Evolutionary conservation across 2,888 invertebrate species (phyloP).

Genomic region (Halictus quadricinctus): DNA sequence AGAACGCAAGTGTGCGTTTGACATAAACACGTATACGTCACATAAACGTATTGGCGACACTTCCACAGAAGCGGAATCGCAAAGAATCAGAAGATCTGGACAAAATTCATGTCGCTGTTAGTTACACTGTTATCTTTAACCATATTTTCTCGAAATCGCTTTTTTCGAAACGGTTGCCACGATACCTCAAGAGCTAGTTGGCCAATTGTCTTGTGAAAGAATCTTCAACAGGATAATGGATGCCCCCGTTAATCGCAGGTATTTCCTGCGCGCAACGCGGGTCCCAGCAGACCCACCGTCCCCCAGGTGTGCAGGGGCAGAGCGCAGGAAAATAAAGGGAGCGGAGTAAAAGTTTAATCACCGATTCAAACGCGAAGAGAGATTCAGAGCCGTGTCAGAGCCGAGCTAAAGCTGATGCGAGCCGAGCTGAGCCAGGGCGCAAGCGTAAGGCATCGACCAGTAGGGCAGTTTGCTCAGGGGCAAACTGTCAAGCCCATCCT

Average conservation of each 20-base stretch:
- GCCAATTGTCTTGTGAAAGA: too few relatives aligned
- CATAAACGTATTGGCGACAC: too few relatives aligned
- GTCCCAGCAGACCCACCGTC: background rate
- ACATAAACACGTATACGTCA: too few relatives aligned
- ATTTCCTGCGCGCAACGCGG: background rate
- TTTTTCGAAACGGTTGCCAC: too few relatives aligned
- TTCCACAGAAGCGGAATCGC: too few relatives aligned
- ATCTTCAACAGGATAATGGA: slow-evolving; percentile 6
- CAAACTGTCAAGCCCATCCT: slow-evolving; percentile 42
- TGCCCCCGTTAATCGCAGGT: background rate
- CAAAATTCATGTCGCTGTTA: too few relatives aligned
- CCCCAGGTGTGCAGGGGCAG: background rate
- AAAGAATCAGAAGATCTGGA: too few relatives aligned
- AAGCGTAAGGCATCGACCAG: slow-evolving; percentile 73
- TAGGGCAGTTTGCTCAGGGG: slow-evolving; percentile 67
- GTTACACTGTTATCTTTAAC: too few relatives aligned
- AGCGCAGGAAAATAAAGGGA: slow-evolving; percentile 19
- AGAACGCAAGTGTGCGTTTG: too few relatives aligned
- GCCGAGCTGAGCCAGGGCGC: slow-evolving; percentile 56
- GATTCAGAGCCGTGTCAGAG: slow-evolving; percentile 6
- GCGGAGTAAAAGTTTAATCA: slow-evolving; percentile 51
- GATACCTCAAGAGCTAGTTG: too few relatives aligned
- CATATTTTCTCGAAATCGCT: too few relatives aligned
- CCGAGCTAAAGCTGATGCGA: slow-evolving; percentile 28
- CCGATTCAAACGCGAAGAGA: slow-evolving; percentile 46